These are phyloP conservation scores for Argyresthia goedartella DNA, from an alignment of 2,888 invertebrate species.

Conservation along the genomic window DNA sequence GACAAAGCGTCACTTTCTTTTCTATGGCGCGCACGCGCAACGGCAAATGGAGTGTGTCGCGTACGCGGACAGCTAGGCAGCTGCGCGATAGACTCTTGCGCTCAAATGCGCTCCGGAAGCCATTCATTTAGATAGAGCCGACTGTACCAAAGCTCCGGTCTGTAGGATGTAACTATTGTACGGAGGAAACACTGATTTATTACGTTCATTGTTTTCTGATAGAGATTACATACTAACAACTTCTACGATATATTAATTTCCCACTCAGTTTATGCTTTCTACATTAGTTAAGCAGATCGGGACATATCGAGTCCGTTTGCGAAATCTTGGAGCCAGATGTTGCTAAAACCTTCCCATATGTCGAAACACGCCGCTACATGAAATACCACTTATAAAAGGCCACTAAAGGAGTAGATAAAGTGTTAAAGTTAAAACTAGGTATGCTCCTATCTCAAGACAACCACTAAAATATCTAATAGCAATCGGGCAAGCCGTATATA, in stretches of 20 bases:
- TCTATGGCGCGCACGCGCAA: conserved; percentile 43
- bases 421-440: too few relatives aligned
- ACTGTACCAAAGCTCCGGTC: conserved; percentile 34
- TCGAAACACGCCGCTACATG: neutral
- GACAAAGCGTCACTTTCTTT: conserved; percentile 63
- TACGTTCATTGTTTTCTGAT: conserved; percentile 55
- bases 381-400: neutral
- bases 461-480: too few relatives aligned
- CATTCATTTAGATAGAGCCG: conserved; percentile 64
- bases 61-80: conserved; percentile 58
- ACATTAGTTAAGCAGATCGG: neutral
- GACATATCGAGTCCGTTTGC: neutral
- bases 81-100: conserved; percentile 33
- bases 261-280: neutral
- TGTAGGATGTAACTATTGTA: conserved; percentile 61
- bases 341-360: neutral
- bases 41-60: conserved; percentile 67
- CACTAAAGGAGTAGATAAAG: too few relatives aligned
- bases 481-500: too few relatives aligned
- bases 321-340: neutral
- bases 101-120: conserved; percentile 63
- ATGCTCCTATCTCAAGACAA: too few relatives aligned
- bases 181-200: conserved; percentile 65
- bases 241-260: neutral
- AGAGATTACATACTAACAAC: neutral